Conservation (phyloP, 1,140 invertebrate genomes). For the Drosophila nannoptera region DNA sequence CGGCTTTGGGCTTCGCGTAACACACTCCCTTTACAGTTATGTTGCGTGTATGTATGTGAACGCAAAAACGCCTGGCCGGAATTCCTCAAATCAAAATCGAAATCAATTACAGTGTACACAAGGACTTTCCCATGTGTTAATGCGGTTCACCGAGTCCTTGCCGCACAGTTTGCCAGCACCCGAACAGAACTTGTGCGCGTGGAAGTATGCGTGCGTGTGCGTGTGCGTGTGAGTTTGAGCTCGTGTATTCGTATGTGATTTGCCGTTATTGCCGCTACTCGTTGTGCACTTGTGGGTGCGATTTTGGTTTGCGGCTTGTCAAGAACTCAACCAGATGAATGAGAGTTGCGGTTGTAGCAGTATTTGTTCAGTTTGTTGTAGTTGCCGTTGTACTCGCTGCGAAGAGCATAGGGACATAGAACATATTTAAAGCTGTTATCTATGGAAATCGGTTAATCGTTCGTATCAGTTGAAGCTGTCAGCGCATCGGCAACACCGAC, state of each 20-base stretch:
- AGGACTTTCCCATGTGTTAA: not conserved
- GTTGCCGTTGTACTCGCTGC: too few species aligned
- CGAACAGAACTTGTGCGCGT: not conserved
- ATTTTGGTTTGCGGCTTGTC: conserved; percentile 38
- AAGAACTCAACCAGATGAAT: conserved; percentile 5
- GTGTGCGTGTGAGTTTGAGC: not conserved
- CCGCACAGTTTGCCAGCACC: conserved; percentile 1
- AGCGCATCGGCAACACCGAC: too few species aligned
- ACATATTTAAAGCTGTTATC: too few species aligned
- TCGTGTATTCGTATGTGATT: conserved; percentile 1
- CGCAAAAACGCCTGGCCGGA: not conserved
- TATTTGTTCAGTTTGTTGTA: too few species aligned
- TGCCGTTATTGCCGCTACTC: conserved; percentile 20
- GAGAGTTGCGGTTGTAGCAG: not conserved
- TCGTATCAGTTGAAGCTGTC: too few species aligned
- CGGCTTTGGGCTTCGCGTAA: too few species aligned
- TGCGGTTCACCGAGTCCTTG: not conserved
- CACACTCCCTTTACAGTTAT: too few species aligned
- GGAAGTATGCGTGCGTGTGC: not conserved
- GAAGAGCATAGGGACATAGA: too few species aligned
- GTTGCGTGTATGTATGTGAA: too few species aligned
- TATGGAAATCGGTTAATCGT: too few species aligned
- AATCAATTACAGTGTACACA: not conserved
- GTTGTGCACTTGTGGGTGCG: conserved; percentile 36
- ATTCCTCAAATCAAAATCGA: not conserved